These are phyloP conservation scores for Lineus longissimus DNA, from an alignment of 1,140 invertebrate genomes.

Conservation along the genomic window DNA sequence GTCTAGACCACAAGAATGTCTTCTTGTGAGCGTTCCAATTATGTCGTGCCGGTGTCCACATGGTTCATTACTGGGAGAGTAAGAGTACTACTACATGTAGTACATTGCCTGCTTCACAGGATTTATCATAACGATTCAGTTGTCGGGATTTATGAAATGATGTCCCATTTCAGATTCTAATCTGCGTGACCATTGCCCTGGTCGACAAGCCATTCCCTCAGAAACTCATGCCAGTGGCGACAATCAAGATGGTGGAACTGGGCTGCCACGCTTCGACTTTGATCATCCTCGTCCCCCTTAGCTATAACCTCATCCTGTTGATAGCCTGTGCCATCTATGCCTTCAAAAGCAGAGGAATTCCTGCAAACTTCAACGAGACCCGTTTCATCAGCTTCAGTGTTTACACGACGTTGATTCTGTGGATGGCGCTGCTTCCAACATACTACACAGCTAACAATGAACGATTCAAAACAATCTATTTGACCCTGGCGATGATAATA, in stretches of 20 bases:
- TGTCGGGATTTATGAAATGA: neutral
- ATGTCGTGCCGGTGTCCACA: too few species aligned
- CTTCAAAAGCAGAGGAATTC: slow-evolving; percentile 59
- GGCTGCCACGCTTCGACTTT: neutral
- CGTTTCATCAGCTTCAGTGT: slow-evolving; percentile 33
- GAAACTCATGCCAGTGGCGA: slow-evolving; percentile 9
- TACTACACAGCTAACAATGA: slow-evolving; percentile 25
- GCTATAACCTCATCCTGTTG: slow-evolving; percentile 82
- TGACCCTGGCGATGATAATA: slow-evolving; percentile 29
- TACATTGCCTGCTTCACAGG: too few species aligned
- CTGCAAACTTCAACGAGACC: slow-evolving; percentile 39
- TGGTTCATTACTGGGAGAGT: too few species aligned
- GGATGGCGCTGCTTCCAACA: slow-evolving; percentile 36
- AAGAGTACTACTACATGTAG: too few species aligned
- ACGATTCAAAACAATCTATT: slow-evolving; percentile 22
- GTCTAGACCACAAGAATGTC: too few species aligned
- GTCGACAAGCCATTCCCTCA: slow-evolving; percentile 1
- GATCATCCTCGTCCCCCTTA: slow-evolving; percentile 53
- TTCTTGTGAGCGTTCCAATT: too few species aligned
- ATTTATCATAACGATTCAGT: neutral
- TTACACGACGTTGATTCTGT: slow-evolving; percentile 34
- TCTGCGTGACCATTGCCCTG: slow-evolving; percentile 9
- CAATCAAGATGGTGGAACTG: slow-evolving; percentile 1
- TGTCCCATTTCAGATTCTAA: slow-evolving; percentile 16
- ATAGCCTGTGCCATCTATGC: slow-evolving; percentile 84